Evolutionary conservation across 2,888 invertebrate genomes (phyloP).

Genomic region (Cantharis rufa): DNA sequence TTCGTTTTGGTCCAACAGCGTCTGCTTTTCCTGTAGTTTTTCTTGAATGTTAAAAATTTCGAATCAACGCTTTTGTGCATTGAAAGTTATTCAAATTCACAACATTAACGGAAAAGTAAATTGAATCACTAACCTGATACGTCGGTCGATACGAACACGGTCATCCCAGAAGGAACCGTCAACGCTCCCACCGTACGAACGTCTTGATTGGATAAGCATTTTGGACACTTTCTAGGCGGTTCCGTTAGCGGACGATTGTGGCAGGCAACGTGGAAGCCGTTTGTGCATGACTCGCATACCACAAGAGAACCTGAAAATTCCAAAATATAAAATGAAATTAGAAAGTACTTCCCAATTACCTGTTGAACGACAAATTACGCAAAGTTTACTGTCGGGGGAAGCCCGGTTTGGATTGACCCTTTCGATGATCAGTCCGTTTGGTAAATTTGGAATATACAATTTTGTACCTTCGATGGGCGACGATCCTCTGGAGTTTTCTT

Average conservation of each 20-base stretch:
- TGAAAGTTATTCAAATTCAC: conserved; percentile 9
- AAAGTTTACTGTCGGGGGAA: conserved; percentile 52
- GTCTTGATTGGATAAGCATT: conserved; percentile 52
- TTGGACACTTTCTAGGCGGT: conserved; percentile 57
- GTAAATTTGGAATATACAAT: conserved; percentile 56
- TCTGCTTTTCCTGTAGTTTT: conserved; percentile 52
- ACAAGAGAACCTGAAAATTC: conserved; percentile 52
- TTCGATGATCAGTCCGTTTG: conserved; percentile 60
- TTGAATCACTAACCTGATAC: conserved; percentile 47
- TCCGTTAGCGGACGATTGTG: conserved; percentile 57
- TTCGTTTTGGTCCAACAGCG: conserved; percentile 51
- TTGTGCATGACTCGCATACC: conserved; percentile 58
- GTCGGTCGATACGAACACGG: conserved; percentile 46
- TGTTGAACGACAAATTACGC: conserved; percentile 57
- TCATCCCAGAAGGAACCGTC: conserved; percentile 50
- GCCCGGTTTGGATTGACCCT: conserved; percentile 54
- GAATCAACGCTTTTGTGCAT: conserved; percentile 18
- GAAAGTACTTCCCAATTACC: conserved; percentile 44
- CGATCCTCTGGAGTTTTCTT: conserved; percentile 17
- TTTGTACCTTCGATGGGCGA: conserved; percentile 37
- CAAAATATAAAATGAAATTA: not conserved
- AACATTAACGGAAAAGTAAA: conserved; percentile 16
- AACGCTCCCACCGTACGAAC: conserved; percentile 46
- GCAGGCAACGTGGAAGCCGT: conserved; percentile 60
- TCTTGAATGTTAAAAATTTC: conserved; percentile 47